phyloP scores from a whole-genome alignment of 92 coral and sea anemone species.

The Palythoa grandiflora region DNA sequence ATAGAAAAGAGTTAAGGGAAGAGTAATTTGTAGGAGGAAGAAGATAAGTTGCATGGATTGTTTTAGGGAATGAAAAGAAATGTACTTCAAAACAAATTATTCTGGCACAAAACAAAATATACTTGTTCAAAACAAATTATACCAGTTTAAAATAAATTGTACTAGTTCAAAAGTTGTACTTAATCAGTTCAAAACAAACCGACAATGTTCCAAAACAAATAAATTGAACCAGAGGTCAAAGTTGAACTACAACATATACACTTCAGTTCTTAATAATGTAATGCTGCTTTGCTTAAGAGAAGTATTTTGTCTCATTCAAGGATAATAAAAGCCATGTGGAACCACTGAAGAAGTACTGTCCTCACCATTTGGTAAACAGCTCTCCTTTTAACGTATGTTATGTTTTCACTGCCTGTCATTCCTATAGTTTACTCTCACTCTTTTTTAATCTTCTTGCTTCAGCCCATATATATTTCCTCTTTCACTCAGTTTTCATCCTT shows the following conservation, averaged over 20 bases:
- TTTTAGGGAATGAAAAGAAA: no score
- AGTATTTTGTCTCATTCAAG: conserved; percentile 39
- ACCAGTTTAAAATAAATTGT: no score
- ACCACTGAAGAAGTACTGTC: conserved; percentile 88
- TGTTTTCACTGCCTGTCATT: background rate
- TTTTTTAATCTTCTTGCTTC: background rate
- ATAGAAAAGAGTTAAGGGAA: no score
- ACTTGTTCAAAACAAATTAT: no score
- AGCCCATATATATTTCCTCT: background rate
- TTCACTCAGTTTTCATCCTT: background rate
- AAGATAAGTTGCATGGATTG: no score
- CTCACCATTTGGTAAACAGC: conserved; percentile 85
- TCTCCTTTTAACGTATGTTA: conserved; percentile 18
- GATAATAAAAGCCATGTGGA: conserved; percentile 78
- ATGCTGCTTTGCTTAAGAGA: background rate
- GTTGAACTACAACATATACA: background rate
- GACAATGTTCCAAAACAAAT: no score
- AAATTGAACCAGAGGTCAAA: no score
- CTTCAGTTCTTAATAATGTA: background rate
- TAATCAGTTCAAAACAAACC: no score
- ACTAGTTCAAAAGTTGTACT: no score
- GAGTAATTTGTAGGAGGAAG: no score
- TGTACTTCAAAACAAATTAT: no score
- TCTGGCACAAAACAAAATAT: no score
- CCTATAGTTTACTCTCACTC: background rate